These are phyloP conservation scores for Sicus ferrugineus DNA, from an alignment of 2,888 invertebrate species.

Conservation along the genomic window DNA sequence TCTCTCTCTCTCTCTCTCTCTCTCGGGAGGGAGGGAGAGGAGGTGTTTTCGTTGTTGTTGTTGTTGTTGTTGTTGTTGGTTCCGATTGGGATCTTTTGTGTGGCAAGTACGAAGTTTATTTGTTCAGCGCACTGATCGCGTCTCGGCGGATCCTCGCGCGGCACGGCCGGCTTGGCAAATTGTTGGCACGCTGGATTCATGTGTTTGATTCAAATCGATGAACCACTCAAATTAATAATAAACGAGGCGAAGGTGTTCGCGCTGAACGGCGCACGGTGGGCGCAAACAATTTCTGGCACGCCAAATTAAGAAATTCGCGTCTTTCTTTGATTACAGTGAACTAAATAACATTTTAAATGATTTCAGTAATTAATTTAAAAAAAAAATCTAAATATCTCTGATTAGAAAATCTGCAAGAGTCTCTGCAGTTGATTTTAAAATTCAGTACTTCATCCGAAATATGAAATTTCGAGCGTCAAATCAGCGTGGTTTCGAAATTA, in stretches of 20 bases:
- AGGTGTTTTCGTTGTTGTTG: constrained; percentile 33
- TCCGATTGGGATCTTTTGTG: constrained; percentile 19
- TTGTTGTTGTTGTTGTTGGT: constrained; percentile 18
- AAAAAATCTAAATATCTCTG: too few relatives aligned
- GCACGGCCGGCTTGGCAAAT: constrained; percentile 23
- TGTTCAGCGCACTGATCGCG: constrained; percentile 45
- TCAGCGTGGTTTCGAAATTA: too few relatives aligned
- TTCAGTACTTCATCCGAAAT: too few relatives aligned
- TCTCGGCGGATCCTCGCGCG: background rate
- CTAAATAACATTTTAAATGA: too few relatives aligned
- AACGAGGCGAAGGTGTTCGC: constrained; percentile 1
- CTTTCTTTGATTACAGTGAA: too few relatives aligned
- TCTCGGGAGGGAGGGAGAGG: constrained; percentile 28
- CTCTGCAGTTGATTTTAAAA: too few relatives aligned
- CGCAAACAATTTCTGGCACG: too few relatives aligned
- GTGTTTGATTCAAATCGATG: constrained; percentile 34
- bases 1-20: constrained; percentile 33
- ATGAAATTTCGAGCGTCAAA: too few relatives aligned
- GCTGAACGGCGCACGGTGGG: too few relatives aligned
- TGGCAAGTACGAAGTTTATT: constrained; percentile 40
- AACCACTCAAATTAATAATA: constrained; percentile 46
- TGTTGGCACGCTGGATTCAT: constrained; percentile 22
- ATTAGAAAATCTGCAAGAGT: too few relatives aligned
- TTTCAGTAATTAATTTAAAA: too few relatives aligned
- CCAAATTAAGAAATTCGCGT: too few relatives aligned